Base-by-base conservation (phyloP, 2,113 vertebrate genomes). In the Nesoenas mayeri region DNA sequence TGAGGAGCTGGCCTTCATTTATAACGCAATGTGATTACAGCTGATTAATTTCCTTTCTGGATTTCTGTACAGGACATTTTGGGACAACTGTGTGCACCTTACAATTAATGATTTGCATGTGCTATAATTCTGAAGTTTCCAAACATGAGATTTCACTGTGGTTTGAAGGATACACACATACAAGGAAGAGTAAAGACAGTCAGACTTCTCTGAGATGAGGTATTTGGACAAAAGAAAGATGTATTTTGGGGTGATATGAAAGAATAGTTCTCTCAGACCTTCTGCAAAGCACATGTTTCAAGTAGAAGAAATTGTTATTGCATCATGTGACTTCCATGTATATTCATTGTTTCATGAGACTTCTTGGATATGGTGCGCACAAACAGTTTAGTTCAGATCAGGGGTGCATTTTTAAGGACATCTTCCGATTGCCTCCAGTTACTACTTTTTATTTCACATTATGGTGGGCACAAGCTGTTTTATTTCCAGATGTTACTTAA, bases 401-500 rank as follows among this genome's bases (percentile, higher is more conserved):
- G n/a, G 6, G 14, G 5, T 20, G 13, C 5, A 11, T 40, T 44
- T 62, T 40, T 3, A 60, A 74, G 38, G 17, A 79, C 79, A 73
- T 51, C 4, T 75, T 36, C 24, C 60, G 12, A 72, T 31, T 83
- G 9, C 24, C 8, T 47, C 21, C 44, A 56, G 21, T 64, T 69
- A n/a, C 12, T 26, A 12, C 47, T 11, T 14, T 78, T 73, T 78
- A 2, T 62, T 89, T 72, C 3, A 1, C 38, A 73, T 47, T 7
- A 60, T 14, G 1, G 0, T 70, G 22, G 51, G 25, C 32, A 88
- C 1, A 9, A 70, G 54, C 16, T 53, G 19, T 2, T 79, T 47
- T 83, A 61, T 67, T 95, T 84, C 53, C 72, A 75, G 57, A 58
- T 42, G 31, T 67, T 72, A 65, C 15, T 61, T 36, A 94, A 79